Evolutionary conservation across 2,888 invertebrate species (phyloP), one percentile per base, ranked within the genome.

Genomic region (Morpho deidamia): DNA sequence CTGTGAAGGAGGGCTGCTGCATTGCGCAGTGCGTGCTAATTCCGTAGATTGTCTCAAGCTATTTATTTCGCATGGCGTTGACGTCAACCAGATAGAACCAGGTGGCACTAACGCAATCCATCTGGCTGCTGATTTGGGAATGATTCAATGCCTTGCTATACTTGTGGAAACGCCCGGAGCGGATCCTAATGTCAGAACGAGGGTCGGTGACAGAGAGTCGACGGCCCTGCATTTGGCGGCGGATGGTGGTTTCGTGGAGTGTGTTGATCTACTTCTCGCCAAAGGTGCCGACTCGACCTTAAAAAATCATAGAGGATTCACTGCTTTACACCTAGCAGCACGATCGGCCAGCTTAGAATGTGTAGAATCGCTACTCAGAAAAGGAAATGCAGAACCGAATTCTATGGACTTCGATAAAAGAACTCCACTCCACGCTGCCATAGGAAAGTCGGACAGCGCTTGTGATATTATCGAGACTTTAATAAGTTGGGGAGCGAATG

Each of bases 191-290:
- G 92, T 93, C 0, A 90, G 93, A 59, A 94, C 95, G 42, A 85
- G 92, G 59, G 92, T 92, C 34, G 91, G 93, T 7, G 94, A 94
- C 54, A 94, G 95, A 66, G 94, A 94, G 61, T 93, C 95, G 9
- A 95, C 95, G 0, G 93, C 96, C 0, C 72, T 96, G 52, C 97
- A 97, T 85, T 84, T 97, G 60, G 96, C 97, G 0, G 96, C 97
- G 0, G 97, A 97, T 72, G 95, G 95, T 53, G 96, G 97, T 1
- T 95, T 95, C 71, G 92, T 92, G 9, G 95, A 97, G 50, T 96
- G 96, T 67, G 92, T 97, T 0, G 93, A 94, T 67, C 78, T 95
- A 43, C 76, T 96, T 41, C 71, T 97, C 39, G 90, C 93, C 8
- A 93, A 94, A 66, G 94, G 94, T 0, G 96, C 96, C 0, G 94